phyloP scores from a whole-genome alignment of 1,140 invertebrate species.

The Babylonia areolata region DNA sequence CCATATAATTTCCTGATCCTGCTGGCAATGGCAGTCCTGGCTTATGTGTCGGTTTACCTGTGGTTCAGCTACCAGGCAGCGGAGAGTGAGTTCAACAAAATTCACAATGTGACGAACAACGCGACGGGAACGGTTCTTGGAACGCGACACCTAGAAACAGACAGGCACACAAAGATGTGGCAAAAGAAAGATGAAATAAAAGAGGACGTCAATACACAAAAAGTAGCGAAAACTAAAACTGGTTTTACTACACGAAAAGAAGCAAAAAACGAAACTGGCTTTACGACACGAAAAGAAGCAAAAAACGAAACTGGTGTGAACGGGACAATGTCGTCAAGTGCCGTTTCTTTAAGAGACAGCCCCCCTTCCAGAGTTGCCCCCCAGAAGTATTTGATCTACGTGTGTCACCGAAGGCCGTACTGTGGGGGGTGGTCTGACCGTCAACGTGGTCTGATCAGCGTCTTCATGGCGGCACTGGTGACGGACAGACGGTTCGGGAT shows the following conservation, averaged over 20 bases:
- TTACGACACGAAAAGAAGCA: too few relatives aligned
- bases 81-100: not conserved
- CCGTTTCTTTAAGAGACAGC: not conserved
- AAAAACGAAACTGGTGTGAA: not conserved
- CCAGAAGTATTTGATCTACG: constrained; percentile 49
- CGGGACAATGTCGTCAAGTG: not conserved
- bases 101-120: not conserved
- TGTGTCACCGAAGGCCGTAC: constrained; percentile 38
- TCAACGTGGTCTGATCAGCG: constrained; percentile 51
- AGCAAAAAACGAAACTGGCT: too few relatives aligned
- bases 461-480: constrained; percentile 46
- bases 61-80: not conserved
- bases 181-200: not conserved
- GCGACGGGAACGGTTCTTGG: not conserved
- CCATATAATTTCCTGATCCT: too few relatives aligned
- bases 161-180: not conserved
- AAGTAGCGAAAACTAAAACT: too few relatives aligned
- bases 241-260: too few relatives aligned
- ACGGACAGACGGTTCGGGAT: constrained; percentile 50
- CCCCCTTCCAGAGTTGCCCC: too few relatives aligned
- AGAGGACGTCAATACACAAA: not conserved
- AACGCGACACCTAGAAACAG: too few relatives aligned
- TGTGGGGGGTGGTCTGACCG: constrained; percentile 62
- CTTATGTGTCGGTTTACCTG: not conserved
- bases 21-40: not conserved